Evolutionary conservation across 2,797 vertebrate genomes (phyloP), one percentile per base, ranked within the genome.

Genomic region (Chloroceryle amazona): DNA sequence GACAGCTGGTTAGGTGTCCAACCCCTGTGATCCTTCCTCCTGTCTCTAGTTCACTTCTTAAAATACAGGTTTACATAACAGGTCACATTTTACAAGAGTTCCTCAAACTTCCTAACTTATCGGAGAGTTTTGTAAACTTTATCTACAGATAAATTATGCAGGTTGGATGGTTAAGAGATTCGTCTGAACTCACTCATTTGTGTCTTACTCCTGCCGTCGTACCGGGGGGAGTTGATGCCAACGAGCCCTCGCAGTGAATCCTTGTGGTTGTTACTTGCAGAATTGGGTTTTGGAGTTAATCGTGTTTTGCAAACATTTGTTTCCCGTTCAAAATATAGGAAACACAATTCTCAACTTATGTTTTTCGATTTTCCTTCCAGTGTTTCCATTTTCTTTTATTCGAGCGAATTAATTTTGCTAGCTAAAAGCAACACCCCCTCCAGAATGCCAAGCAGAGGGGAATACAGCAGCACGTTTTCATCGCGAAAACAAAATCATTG

Each of bases 11-110:
- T 93, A 86, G 61, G 89, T 93, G 93, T 97, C 96, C 94, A 95
- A 91, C 95, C 95, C 95, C 89, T 91, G 95, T 82, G 93, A 96
- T 89, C 95, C 91, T 95, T 92, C 95, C 95, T 95, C 94, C 95
- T 91, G 89, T 92, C 91, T 95, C 84, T 87, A 84, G 91, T 89
- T 90, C 95, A 86, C 91, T 89, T 95, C 95, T 74, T 94, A 96
- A 96, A 97, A 95, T 91, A 92, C 95, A 93, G 89, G 84, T 94
- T 97, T 95, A 94, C 0, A 0, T 95, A 95, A 95, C 86, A 52
- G 95, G 91, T 96, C 93, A 86, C 63, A 73, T n/a, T 57, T 62
- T 67, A 35, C 29, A 22, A 39, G 73, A 90, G 85, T 91, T 85
- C 79, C 31, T 26, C 42, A 58, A 42, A 90, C 65, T 85, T 87